Conservation (phyloP, 1,140 invertebrate species). For the Neotoxoptera formosana region DNA sequence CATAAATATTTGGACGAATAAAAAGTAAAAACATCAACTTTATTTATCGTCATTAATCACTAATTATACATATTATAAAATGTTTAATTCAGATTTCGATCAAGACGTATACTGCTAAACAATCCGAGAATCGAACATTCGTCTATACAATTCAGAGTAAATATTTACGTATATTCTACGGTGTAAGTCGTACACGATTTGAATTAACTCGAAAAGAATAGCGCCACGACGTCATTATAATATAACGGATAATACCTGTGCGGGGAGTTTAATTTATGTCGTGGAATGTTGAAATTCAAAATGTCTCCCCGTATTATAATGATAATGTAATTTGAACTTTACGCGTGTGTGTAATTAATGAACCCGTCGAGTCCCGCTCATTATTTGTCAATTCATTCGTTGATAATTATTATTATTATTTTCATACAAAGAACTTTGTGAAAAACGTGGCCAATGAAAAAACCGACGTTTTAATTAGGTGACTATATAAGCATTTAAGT, state of each 20-base stretch:
- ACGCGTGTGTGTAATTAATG: background rate
- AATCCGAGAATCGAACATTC: background rate
- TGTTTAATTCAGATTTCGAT: background rate
- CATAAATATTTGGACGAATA: background rate
- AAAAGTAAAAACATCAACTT: background rate
- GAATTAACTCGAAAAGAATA: background rate
- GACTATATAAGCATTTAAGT: background rate
- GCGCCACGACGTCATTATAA: background rate
- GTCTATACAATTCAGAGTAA: background rate
- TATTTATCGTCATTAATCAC: too few relatives aligned
- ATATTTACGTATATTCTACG: background rate
- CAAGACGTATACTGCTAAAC: background rate
- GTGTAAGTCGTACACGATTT: background rate
- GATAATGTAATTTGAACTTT: background rate
- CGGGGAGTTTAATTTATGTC: background rate
- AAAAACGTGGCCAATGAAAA: background rate
- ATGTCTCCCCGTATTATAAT: background rate
- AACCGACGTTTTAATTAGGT: background rate
- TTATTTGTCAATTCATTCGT: background rate
- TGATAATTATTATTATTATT: background rate
- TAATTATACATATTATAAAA: too few relatives aligned
- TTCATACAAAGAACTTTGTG: background rate
- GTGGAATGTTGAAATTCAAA: background rate
- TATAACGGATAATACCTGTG: background rate
- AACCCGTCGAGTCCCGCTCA: background rate